Evolutionary conservation across 1,140 invertebrate genomes (phyloP).

Genomic region (Drosophila biarmipes): DNA sequence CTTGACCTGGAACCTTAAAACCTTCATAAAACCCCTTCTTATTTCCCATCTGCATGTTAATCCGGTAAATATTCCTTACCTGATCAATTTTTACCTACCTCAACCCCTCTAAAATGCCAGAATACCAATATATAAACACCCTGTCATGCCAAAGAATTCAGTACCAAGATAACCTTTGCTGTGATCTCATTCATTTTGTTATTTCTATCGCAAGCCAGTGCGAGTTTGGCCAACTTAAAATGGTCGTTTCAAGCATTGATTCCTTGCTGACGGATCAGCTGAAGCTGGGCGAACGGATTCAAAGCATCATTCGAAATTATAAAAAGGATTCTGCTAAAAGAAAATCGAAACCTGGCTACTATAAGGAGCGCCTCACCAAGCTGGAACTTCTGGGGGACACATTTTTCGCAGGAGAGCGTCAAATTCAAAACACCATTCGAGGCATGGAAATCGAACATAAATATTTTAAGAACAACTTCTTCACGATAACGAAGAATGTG

Average conservation of each 20-base stretch:
- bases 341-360: neutral
- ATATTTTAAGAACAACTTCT: neutral
- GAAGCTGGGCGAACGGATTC: neutral
- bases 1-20: neutral
- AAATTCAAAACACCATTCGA: neutral
- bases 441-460: neutral
- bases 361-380: neutral
- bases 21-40: neutral
- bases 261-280: neutral
- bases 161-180: neutral
- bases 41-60: neutral
- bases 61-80: neutral
- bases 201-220: neutral
- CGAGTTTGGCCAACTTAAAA: neutral
- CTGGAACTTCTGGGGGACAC: neutral
- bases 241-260: neutral
- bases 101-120: neutral
- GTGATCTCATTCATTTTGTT: neutral
- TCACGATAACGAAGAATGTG: neutral
- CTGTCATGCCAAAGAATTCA: neutral
- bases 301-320: neutral
- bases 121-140: neutral
- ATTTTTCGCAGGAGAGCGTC: neutral
- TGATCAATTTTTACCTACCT: neutral
- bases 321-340: neutral